phyloP scores from a whole-genome alignment of 2,113 vertebrate genomes.

The Hyperopisus bebe region DNA sequence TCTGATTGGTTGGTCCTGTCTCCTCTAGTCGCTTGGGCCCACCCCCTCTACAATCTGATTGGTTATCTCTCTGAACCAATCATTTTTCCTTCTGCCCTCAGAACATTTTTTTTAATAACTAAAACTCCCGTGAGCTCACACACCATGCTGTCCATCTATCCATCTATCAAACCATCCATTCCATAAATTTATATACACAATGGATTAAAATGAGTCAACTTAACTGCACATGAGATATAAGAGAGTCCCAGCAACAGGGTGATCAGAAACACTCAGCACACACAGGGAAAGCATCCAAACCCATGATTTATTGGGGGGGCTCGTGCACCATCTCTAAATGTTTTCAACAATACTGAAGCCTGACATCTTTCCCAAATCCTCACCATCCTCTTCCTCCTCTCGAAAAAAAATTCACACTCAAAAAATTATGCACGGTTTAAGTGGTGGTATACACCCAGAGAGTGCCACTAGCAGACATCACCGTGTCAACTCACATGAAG shows the following conservation, averaged over 20 bases:
- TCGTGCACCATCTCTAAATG: background rate
- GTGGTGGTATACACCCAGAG: background rate
- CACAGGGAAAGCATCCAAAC: too few relatives aligned
- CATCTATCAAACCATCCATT: background rate
- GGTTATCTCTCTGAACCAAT: too few relatives aligned
- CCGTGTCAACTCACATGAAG: constrained; percentile 82
- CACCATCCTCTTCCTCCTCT: background rate
- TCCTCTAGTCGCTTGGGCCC: too few relatives aligned
- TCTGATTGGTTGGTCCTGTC: too few relatives aligned
- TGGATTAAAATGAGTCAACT: background rate
- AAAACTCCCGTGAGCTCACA: background rate
- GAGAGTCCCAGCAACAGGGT: background rate
- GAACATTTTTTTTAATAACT: too few relatives aligned
- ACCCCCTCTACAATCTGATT: too few relatives aligned
- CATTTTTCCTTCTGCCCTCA: too few relatives aligned
- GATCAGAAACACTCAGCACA: too few relatives aligned
- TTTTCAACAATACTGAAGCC: background rate
- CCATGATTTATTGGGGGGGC: too few relatives aligned
- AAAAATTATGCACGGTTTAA: background rate
- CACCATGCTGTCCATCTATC: background rate
- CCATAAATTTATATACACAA: background rate
- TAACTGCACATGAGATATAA: background rate
- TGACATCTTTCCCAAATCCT: background rate
- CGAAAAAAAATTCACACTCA: background rate
- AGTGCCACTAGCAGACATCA: background rate